A percentile compares a stretch with the other conserved stretches of the same genome.
Conservation (phyloP, 1,140 invertebrate genomes). For the Lordiphosa mommai region DNA sequence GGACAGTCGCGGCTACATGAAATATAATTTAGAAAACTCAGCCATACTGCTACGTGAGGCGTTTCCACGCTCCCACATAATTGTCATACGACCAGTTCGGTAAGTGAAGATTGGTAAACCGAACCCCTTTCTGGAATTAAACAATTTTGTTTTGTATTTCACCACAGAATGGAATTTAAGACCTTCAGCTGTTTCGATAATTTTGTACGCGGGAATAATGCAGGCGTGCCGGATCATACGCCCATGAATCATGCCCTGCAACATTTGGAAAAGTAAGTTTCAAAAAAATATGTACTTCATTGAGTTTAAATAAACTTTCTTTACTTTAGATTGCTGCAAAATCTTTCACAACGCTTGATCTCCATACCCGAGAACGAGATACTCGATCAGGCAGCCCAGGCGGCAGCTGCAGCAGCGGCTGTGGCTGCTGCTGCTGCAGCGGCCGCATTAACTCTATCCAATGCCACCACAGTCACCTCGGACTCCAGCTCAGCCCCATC, state of each 20-base stretch:
- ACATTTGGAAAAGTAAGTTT: slow-evolving; percentile 84
- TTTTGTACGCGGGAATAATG: slow-evolving; percentile 89
- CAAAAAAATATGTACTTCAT: background rate
- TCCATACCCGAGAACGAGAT: slow-evolving; percentile 81
- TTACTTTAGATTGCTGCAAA: slow-evolving; percentile 80
- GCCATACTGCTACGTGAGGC: slow-evolving; percentile 84
- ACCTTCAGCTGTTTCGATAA: slow-evolving; percentile 93
- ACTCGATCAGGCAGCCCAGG: slow-evolving; percentile 64
- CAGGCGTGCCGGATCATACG: slow-evolving; percentile 86
- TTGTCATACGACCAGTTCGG: slow-evolving; percentile 87
- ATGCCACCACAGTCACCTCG: slow-evolving; percentile 53
- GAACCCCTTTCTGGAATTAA: background rate
- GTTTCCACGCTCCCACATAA: slow-evolving; percentile 86
- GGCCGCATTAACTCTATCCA: slow-evolving; percentile 56
- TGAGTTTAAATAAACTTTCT: slow-evolving; percentile 12
- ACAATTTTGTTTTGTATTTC: slow-evolving; percentile 12
- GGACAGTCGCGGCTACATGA: slow-evolving; percentile 86
- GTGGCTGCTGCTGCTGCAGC: slow-evolving; percentile 65
- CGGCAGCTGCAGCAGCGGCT: slow-evolving; percentile 60
- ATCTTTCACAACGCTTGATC: slow-evolving; percentile 81
- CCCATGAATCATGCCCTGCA: slow-evolving; percentile 85
- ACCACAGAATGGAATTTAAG: slow-evolving; percentile 87
- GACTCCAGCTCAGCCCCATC: slow-evolving; percentile 38
- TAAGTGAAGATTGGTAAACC: slow-evolving; percentile 51
- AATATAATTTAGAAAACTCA: slow-evolving; percentile 90